Percentiles rank a stretch among this genome's conserved stretches.
Conservation (phyloP, 1,140 invertebrate genomes). For the Nomia melanderi region DNA sequence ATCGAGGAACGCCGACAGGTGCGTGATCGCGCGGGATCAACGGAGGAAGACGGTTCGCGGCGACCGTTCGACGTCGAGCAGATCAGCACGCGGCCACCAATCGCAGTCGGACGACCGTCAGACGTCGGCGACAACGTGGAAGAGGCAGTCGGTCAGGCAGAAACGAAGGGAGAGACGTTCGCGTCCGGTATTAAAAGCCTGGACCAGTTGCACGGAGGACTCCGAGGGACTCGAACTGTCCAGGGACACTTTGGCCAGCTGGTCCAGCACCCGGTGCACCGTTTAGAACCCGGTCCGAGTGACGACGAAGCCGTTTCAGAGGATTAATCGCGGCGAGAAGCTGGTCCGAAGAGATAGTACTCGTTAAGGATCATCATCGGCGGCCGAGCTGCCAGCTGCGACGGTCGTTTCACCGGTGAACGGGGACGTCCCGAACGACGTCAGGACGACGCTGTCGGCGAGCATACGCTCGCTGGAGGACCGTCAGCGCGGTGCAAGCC, state of each 20-base stretch:
- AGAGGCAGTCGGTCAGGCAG: neutral
- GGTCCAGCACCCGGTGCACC: neutral
- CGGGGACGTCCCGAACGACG: constrained; percentile 21
- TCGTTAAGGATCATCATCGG: constrained; percentile 22
- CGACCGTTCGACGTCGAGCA: constrained; percentile 1
- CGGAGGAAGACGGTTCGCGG: constrained; percentile 15
- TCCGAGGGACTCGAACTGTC: neutral
- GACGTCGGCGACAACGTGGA: neutral
- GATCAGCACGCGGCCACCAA: too few species aligned
- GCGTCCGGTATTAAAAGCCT: too few species aligned
- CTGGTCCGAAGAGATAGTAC: too few species aligned
- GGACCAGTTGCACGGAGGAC: too few species aligned
- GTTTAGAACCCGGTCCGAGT: neutral
- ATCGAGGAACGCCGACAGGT: neutral
- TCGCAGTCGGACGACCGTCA: neutral
- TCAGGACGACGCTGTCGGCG: constrained; percentile 47
- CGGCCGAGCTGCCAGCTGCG: neutral
- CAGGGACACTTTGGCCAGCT: neutral
- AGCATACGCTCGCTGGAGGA: constrained; percentile 34
- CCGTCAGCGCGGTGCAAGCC: constrained; percentile 33
- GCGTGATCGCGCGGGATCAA: constrained; percentile 14
- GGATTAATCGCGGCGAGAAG: too few species aligned
- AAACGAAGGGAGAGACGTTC: neutral
- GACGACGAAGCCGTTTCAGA: too few species aligned
- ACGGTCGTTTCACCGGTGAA: constrained; percentile 8